Evolutionary conservation across 2,113 vertebrate species (phyloP).

Genomic region (Phoxinus phoxinus): DNA sequence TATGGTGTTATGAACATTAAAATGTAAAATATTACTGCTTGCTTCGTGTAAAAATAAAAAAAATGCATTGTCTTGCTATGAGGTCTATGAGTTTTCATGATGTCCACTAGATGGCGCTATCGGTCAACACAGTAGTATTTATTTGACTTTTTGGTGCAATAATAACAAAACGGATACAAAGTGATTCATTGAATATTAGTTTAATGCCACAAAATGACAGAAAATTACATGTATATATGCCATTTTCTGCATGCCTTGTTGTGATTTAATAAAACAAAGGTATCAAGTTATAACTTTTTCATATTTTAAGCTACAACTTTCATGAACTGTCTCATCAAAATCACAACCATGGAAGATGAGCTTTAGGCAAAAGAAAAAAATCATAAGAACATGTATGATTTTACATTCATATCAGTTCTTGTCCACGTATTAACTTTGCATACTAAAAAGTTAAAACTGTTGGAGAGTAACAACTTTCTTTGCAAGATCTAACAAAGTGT

Average conservation of each 20-base stretch:
- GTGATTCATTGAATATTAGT: not conserved
- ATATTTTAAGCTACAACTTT: conserved; percentile 69
- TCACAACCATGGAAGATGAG: conserved; percentile 46
- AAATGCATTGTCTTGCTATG: no score
- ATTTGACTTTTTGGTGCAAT: not conserved
- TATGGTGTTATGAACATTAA: no score
- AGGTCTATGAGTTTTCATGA: not conserved
- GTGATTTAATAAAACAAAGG: conserved; percentile 63
- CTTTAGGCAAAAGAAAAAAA: not conserved
- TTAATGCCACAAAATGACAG: not conserved
- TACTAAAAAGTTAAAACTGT: conserved; percentile 35
- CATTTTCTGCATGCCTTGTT: conserved; percentile 57
- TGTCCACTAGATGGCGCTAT: not conserved
- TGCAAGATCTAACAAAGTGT: conserved; percentile 63
- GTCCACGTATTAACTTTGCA: not conserved
- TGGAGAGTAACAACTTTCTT: conserved; percentile 65
- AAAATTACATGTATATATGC: no score
- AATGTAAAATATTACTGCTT: no score
- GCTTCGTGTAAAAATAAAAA: no score
- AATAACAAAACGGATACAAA: not conserved
- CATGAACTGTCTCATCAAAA: conserved; percentile 68
- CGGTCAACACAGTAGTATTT: not conserved
- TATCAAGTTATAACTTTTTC: conserved; percentile 65
- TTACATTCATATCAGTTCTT: not conserved
- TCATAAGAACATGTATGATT: not conserved